Evolutionary conservation across 2,888 invertebrate species (phyloP), one percentile per base, ranked within the genome.

Genomic region (Eucriotettix oculatus): DNA sequence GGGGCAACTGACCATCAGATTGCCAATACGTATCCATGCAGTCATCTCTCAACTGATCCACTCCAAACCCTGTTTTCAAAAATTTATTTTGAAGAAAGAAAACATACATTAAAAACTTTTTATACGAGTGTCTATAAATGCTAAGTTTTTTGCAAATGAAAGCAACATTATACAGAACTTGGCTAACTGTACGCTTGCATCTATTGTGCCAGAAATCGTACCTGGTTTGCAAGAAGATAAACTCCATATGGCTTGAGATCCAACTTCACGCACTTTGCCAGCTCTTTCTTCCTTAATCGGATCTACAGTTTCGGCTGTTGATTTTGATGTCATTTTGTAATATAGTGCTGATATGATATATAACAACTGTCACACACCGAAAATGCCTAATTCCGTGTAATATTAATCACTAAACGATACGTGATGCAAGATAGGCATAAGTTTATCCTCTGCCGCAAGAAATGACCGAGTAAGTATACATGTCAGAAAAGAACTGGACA

Each of bases 21-120:
- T 99, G 99, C 99, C 99, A 99, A 73, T 97, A 99, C 5, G 96
- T 95, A 67, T 99, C 99, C 74, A 91, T 87, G 64, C 91, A 90
- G 71, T 95, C 92, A 73, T 98, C 96, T 65, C 97, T 78, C 53
- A 99, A 74, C 71, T 98, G 97, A 70, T 97, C 94, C 9, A 99
- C 96, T 5, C 99, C 99, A 78, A 96, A 98, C 54, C 98, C 97
- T 90, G 67, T 29, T 5, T 29, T 29, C 29, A 29, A 29, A 29
- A 29, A n/a, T n/a, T 29, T 29, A 29, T 10, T 71, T 70, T 55
- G 61, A 56, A 61, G 60, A 62, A 14, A 43, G 10, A 41, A 16
- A 17, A 11, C 29, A 29, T 29, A 29, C 29, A 29, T 29, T 29
- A 43, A 9, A n/a, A 17, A 56, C 1, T 42, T 14, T n/a, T 56